Evolutionary conservation across 2,797 vertebrate genomes (phyloP).

Genomic region (Holocentrus rufus): DNA sequence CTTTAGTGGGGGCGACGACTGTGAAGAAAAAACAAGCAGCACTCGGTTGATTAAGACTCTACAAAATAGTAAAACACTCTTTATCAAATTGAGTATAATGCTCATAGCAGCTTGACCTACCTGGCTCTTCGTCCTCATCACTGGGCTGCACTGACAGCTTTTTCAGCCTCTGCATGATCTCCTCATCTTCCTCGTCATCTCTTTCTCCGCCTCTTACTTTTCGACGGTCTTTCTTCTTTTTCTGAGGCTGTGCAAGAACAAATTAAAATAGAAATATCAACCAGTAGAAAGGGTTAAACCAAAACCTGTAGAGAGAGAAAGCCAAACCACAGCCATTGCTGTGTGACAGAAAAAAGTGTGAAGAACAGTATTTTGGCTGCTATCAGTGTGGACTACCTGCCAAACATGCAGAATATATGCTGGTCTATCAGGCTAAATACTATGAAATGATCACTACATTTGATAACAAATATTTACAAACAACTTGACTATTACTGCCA

Average conservation of each 20-base stretch:
- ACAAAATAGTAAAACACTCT: fast-evolving
- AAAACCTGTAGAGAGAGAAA: too few species aligned
- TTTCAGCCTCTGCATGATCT: slow-evolving; percentile 85
- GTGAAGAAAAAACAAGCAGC: slow-evolving; percentile 24
- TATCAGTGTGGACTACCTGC: too few species aligned
- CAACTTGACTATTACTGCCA: too few species aligned
- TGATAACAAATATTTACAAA: too few species aligned
- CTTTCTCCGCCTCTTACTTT: slow-evolving; percentile 82
- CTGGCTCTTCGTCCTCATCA: slow-evolving; percentile 86
- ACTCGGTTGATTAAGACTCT: not conserved
- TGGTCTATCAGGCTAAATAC: too few species aligned
- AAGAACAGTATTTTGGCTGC: too few species aligned
- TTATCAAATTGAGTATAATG: not conserved
- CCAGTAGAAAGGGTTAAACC: not conserved
- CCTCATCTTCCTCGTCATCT: slow-evolving; percentile 80
- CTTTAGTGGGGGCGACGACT: slow-evolving; percentile 74
- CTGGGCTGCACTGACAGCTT: slow-evolving; percentile 87
- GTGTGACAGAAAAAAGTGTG: too few species aligned
- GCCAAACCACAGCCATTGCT: too few species aligned
- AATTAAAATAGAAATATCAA: not conserved
- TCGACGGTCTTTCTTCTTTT: slow-evolving; percentile 86
- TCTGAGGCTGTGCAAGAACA: slow-evolving; percentile 74
- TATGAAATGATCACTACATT: too few species aligned
- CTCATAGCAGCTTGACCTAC: slow-evolving; percentile 29
- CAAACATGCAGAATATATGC: too few species aligned